A percentile compares a stretch with the other conserved stretches of the same genome.
phyloP scores from a whole-genome alignment of 2,888 invertebrate species.

The Prosopocoilus inquinatus region DNA sequence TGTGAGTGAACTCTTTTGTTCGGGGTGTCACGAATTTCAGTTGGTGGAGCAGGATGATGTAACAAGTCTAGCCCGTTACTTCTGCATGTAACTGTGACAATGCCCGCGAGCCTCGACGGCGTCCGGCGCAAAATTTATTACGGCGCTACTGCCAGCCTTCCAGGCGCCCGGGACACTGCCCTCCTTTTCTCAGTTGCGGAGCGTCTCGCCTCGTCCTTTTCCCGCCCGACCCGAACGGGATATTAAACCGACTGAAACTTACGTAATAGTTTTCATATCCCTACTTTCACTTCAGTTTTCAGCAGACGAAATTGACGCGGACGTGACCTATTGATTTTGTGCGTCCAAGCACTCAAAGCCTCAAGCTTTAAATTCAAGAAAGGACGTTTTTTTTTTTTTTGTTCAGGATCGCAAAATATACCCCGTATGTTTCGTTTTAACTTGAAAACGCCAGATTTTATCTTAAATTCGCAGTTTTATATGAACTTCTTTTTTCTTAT shows the following conservation, averaged over 20 bases:
- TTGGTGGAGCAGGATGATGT: background rate
- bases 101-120: slow-evolving; percentile 44
- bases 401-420: too few species aligned
- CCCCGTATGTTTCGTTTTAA: too few species aligned
- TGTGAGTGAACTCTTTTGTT: background rate
- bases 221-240: slow-evolving; percentile 21
- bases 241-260: slow-evolving; percentile 16
- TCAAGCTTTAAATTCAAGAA: too few species aligned
- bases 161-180: slow-evolving; percentile 36
- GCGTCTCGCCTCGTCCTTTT: slow-evolving; percentile 16
- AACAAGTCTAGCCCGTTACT: slow-evolving; percentile 1
- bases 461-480: too few species aligned
- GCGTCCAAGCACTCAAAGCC: too few species aligned
- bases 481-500: too few species aligned
- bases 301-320: too few species aligned
- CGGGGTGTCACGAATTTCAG: background rate
- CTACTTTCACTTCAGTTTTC: slow-evolving; percentile 18
- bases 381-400: too few species aligned
- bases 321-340: too few species aligned
- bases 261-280: slow-evolving; percentile 20
- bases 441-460: too few species aligned
- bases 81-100: slow-evolving; percentile 41
- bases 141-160: slow-evolving; percentile 44
- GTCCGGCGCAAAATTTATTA: slow-evolving; percentile 43
- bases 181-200: slow-evolving; percentile 23